phyloP scores from a whole-genome alignment of 1,140 invertebrate genomes.

The Drosophila tropicalis region DNA sequence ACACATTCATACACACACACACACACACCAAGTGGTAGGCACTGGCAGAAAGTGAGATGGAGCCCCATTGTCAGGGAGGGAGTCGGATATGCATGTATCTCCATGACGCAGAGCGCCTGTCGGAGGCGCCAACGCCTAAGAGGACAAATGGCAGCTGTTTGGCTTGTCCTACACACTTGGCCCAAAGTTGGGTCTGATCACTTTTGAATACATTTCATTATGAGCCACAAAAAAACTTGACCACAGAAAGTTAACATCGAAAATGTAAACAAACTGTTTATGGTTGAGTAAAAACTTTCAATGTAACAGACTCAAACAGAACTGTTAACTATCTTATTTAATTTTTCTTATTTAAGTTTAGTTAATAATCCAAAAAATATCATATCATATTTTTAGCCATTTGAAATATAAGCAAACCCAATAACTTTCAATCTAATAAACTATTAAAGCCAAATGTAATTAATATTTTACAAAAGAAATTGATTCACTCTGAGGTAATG shows the following conservation, averaged over 20 bases:
- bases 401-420: too few species aligned
- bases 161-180: background rate
- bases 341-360: too few species aligned
- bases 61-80: slow-evolving; percentile 16
- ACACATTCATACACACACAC: slow-evolving; percentile 17
- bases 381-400: too few species aligned
- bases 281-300: background rate
- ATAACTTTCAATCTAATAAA: too few species aligned
- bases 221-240: background rate
- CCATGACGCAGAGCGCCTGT: slow-evolving; percentile 7
- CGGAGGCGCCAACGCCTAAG: slow-evolving; percentile 13
- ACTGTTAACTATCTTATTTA: too few species aligned
- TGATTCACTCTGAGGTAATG: too few species aligned
- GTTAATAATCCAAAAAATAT: too few species aligned
- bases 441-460: too few species aligned
- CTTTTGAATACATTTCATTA: background rate
- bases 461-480: too few species aligned
- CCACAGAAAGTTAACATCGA: background rate
- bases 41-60: slow-evolving; percentile 6
- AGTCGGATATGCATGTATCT: background rate
- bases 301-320: background rate
- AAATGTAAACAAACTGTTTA: too few species aligned
- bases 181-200: background rate
- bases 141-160: slow-evolving; percentile 20
- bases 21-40: background rate